Conservation (phyloP, 1,140 invertebrate genomes). For the Paracyclopina nana region DNA sequence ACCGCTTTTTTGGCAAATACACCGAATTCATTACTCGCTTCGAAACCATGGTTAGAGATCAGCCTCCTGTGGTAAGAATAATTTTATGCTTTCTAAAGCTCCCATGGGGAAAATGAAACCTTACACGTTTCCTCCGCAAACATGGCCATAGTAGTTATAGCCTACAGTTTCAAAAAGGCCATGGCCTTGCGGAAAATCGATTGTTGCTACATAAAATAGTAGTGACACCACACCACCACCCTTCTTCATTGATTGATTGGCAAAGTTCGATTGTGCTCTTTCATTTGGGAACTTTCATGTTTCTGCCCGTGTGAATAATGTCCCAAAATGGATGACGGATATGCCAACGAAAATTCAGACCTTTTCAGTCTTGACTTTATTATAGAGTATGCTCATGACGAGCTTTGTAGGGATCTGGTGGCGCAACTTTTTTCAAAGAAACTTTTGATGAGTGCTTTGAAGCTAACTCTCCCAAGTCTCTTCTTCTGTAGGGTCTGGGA, state of each 20-base stretch:
- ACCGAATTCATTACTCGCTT: not conserved
- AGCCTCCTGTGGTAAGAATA: not conserved
- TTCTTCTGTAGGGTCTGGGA: conserved; percentile 21
- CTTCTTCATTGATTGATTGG: no score
- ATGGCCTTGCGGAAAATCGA: no score
- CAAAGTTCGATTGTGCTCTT: no score
- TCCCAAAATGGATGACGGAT: no score
- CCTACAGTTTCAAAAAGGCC: no score
- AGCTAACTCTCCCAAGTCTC: not conserved
- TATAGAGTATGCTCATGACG: not conserved
- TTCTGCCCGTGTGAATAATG: no score
- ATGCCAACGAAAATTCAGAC: no score
- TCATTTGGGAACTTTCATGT: no score
- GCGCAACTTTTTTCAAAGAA: not conserved
- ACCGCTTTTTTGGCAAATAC: conserved; percentile 23
- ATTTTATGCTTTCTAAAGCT: not conserved
- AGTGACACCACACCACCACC: no score
- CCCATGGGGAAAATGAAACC: not conserved
- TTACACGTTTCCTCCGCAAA: not conserved
- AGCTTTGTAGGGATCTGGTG: not conserved
- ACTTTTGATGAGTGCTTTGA: not conserved
- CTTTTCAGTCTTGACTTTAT: no score
- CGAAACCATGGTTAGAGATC: conserved; percentile 1
- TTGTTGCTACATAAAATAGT: no score
- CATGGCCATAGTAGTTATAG: no score